Conservation (phyloP, 1,140 invertebrate genomes). For the Sinella curviseta region DNA sequence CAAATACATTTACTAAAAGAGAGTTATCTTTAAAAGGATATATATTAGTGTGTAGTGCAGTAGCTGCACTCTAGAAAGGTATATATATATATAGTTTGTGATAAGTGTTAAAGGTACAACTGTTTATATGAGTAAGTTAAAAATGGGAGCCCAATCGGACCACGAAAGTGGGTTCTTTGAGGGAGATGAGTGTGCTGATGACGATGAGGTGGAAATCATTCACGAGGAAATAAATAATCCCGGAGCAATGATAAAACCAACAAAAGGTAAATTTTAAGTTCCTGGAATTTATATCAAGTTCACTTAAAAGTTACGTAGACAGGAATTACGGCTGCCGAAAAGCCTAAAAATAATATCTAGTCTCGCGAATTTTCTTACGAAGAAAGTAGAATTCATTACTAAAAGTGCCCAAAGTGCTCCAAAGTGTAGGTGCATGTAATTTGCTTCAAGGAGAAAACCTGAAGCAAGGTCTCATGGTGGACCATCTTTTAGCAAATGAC, state of each 20-base stretch:
- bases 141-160: conserved; percentile 52
- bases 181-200: conserved; percentile 47
- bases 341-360: too few species aligned
- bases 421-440: too few species aligned
- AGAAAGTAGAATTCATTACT: too few species aligned
- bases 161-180: conserved; percentile 55
- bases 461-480: background rate
- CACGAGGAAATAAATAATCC: conserved; percentile 48
- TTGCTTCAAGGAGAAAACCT: too few species aligned
- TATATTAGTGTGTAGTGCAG: too few species aligned
- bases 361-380: too few species aligned
- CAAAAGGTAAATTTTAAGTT: conserved; percentile 22
- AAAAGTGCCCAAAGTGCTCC: too few species aligned
- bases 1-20: background rate
- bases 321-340: background rate
- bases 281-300: too few species aligned
- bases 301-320: background rate
- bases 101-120: background rate
- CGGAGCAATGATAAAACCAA: conserved; percentile 21
- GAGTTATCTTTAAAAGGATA: background rate
- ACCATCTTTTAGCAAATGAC: background rate
- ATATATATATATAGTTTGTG: too few species aligned
- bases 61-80: too few species aligned
- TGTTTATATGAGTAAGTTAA: conserved; percentile 43
- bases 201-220: conserved; percentile 49